These are phyloP conservation scores for Amphipyra berbera DNA, from an alignment of 2,888 invertebrate species.

Conservation along the genomic window DNA sequence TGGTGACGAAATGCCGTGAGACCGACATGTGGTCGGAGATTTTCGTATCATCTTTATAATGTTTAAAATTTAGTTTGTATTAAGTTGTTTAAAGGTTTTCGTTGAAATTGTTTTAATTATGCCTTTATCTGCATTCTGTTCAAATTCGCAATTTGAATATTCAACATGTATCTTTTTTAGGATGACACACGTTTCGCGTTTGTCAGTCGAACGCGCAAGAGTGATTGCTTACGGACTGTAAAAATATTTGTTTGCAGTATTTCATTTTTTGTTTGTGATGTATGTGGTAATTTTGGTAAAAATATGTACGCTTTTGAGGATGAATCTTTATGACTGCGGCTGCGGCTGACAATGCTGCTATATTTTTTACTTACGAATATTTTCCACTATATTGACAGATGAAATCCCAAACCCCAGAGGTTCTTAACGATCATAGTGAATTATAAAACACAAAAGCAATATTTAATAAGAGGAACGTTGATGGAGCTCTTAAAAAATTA, in stretches of 20 bases:
- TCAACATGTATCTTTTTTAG: slow-evolving; percentile 28
- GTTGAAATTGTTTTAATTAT: slow-evolving; percentile 15
- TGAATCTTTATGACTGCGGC: slow-evolving; percentile 28
- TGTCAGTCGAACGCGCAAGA: slow-evolving; percentile 30
- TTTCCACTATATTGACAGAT: slow-evolving; percentile 2
- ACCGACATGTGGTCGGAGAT: slow-evolving; percentile 34
- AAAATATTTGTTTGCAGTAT: slow-evolving; percentile 50
- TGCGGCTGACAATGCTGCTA: slow-evolving; percentile 4
- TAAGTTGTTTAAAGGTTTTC: slow-evolving; percentile 5
- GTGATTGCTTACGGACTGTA: slow-evolving; percentile 48
- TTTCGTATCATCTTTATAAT: slow-evolving; percentile 28
- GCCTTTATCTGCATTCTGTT: slow-evolving; percentile 23
- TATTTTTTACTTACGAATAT: not conserved
- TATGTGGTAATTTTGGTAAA: slow-evolving; percentile 36
- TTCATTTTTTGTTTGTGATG: slow-evolving; percentile 45
- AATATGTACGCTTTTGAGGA: slow-evolving; percentile 30
- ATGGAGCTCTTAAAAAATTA: slow-evolving; percentile 67
- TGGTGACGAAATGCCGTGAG: slow-evolving; percentile 57
- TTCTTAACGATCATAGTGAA: slow-evolving; percentile 28
- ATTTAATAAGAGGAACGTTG: slow-evolving; percentile 62
- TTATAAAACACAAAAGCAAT: slow-evolving; percentile 59
- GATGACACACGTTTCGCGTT: slow-evolving; percentile 38
- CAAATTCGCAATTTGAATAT: slow-evolving; percentile 37
- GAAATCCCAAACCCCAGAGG: not conserved
- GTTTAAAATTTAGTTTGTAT: not conserved